Conservation (phyloP, 2,888 invertebrate genomes). For the Acanthosepion pharaonis region DNA sequence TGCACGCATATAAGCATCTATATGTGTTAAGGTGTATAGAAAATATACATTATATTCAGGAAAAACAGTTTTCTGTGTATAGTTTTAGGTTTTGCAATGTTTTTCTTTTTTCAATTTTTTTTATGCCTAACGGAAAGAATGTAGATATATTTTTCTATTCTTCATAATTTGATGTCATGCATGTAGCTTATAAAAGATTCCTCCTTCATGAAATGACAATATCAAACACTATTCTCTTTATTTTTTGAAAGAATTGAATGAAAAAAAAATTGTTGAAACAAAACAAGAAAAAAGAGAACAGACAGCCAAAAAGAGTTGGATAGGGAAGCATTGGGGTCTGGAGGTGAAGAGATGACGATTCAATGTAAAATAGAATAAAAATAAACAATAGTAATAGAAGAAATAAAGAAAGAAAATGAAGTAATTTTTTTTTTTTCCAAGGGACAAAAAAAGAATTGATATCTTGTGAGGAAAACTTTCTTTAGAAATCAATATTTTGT, state of each 20-base stretch:
- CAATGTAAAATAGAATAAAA: background rate
- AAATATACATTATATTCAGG: background rate
- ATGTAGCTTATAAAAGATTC: background rate
- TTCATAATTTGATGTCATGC: conserved; percentile 22
- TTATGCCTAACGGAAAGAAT: background rate
- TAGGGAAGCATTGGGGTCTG: background rate
- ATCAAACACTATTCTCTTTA: conserved; percentile 4
- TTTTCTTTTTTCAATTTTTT: background rate
- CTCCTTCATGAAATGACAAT: conserved; percentile 13
- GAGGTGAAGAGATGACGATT: background rate
- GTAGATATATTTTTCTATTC: background rate
- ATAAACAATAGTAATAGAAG: background rate
- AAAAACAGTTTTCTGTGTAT: background rate
- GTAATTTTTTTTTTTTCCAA: conserved; percentile 4
- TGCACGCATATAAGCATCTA: background rate
- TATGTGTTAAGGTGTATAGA: conserved; percentile 22
- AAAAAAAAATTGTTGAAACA: background rate
- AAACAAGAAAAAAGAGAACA: background rate
- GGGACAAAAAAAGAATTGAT: conserved; percentile 25
- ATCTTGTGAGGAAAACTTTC: conserved; percentile 17
- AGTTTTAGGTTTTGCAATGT: background rate
- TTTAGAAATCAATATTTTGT: conserved; percentile 33
- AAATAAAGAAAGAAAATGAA: background rate
- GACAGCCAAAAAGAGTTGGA: background rate
- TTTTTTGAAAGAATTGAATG: background rate